Base-by-base conservation (phyloP, 2,888 invertebrate species). In the Drosophila pseudotakahashii region DNA sequence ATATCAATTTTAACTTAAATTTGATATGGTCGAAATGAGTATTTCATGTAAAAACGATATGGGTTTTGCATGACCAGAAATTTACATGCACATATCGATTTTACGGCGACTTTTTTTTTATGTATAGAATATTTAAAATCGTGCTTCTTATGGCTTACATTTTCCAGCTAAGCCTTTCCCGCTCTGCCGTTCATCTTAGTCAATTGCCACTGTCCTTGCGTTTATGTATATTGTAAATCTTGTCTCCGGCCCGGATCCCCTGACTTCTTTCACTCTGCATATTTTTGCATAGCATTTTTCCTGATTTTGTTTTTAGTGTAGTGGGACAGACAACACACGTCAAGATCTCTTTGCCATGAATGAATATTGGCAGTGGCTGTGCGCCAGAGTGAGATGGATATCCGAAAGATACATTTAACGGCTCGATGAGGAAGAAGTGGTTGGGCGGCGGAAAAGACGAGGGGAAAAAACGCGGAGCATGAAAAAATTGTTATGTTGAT, bases 401-500 rank as follows among this genome's bases (percentile, higher is more conserved):
- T 66, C 70, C 57, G 55, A 63, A 41, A 64, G 70, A 69, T 70
- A 67, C 66, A 70, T 79, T 63, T 64, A 58, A 86, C 62, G 51
- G 53, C 52, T 61, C 79, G 62, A 73, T 69, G 78, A 77, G 83
- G 86, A 79, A 85, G 73, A 73, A 70, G 75, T 72, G 71, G 75
- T 72, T 67, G 75, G 60, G 60, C 36, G 42, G 60, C 78, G 41
- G 62, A 59, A 63, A 76, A 75, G 61, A 19, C 3, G 3, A 4
- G 3, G 2, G 6, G 26, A 42, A 72, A 42, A 71, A 50, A 19
- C 68, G 44, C 34, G 45, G 39, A 68, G 64, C 55, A 63, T 63
- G 78, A 76, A 78, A 83, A 89, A 89, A 87, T 89, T 89, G 89
- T 85, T 89, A 85, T 90, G 85, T 81, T 88, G 86, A 81, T 89